A percentile compares a stretch with the other conserved stretches of the same genome.
Evolutionary conservation across 2,888 invertebrate species (phyloP).

Genomic region (Conistra vaccinii): DNA sequence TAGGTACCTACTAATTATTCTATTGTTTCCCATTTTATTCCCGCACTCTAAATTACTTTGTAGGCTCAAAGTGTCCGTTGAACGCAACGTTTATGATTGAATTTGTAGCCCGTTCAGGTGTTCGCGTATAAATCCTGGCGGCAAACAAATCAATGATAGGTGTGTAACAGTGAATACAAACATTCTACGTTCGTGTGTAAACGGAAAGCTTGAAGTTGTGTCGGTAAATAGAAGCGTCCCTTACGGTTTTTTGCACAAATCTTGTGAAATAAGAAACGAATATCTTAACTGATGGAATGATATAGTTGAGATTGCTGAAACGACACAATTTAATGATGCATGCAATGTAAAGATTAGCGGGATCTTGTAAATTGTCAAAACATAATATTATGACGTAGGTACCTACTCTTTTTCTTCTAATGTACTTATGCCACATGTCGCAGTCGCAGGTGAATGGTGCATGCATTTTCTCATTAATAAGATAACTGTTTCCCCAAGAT

Average conservation of each 20-base stretch:
- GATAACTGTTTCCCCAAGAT: background rate
- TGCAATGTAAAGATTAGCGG: background rate
- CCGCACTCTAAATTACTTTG: constrained; percentile 30
- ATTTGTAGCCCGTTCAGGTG: constrained; percentile 38
- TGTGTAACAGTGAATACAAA: constrained; percentile 35
- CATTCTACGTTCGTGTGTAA: constrained; percentile 44
- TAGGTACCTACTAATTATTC: constrained; percentile 7
- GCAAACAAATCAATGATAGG: constrained; percentile 55
- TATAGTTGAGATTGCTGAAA: background rate
- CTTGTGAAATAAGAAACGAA: background rate
- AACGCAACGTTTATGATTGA: constrained; percentile 44
- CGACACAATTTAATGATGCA: background rate
- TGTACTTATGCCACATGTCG: background rate
- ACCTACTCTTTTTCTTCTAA: too few relatives aligned
- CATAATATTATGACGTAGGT: too few relatives aligned
- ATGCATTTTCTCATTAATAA: background rate
- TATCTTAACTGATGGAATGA: background rate
- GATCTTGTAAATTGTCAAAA: background rate
- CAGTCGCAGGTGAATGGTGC: background rate
- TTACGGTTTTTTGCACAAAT: background rate
- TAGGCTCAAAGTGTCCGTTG: constrained; percentile 29
- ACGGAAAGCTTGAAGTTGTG: constrained; percentile 36
- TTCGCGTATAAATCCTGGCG: constrained; percentile 24
- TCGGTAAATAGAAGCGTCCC: constrained; percentile 26
- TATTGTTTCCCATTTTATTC: constrained; percentile 27